Evolutionary conservation across 2,888 invertebrate species (phyloP).

Genomic region (Acrocyrtus sp.): DNA sequence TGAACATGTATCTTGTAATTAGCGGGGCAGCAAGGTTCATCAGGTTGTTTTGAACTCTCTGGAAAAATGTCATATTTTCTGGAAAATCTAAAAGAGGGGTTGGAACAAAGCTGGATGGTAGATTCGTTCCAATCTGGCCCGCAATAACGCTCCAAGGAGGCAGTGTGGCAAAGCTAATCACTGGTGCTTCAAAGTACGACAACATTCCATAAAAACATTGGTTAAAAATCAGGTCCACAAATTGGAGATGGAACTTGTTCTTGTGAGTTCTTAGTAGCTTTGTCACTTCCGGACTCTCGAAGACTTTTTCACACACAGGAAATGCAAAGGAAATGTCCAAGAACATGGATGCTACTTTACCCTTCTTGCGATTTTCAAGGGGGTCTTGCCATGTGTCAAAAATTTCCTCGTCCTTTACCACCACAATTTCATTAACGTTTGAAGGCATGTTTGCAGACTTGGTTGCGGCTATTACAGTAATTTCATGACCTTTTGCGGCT

Average conservation of each 20-base stretch:
- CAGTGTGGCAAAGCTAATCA: slow-evolving; percentile 64
- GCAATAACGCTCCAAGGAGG: slow-evolving; percentile 2
- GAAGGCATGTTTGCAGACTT: slow-evolving; percentile 66
- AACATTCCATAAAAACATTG: slow-evolving; percentile 63
- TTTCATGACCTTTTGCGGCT: slow-evolving; percentile 63
- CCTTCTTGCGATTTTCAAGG: slow-evolving; percentile 21
- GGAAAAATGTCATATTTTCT: slow-evolving; percentile 61
- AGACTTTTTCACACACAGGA: slow-evolving; percentile 15
- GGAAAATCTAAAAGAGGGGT: slow-evolving; percentile 62
- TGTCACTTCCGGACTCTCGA: slow-evolving; percentile 4
- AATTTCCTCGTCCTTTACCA: slow-evolving; percentile 24
- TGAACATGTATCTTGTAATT: slow-evolving; percentile 65
- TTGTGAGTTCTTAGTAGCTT: slow-evolving; percentile 30
- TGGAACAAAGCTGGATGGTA: slow-evolving; percentile 64
- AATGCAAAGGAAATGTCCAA: slow-evolving; percentile 26
- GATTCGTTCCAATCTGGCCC: slow-evolving; percentile 49
- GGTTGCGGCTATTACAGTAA: slow-evolving; percentile 63
- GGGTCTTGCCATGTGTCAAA: slow-evolving; percentile 23
- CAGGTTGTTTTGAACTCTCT: slow-evolving; percentile 61
- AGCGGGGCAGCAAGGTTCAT: slow-evolving; percentile 65
- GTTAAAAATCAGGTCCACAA: slow-evolving; percentile 56
- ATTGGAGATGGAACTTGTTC: slow-evolving; percentile 34
- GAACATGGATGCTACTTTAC: slow-evolving; percentile 19
- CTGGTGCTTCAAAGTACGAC: slow-evolving; percentile 64
- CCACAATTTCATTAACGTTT: slow-evolving; percentile 52